These are phyloP conservation scores for Eueremaeus valkanovi DNA, from an alignment of 2,888 invertebrate genomes.

Conservation along the genomic window DNA sequence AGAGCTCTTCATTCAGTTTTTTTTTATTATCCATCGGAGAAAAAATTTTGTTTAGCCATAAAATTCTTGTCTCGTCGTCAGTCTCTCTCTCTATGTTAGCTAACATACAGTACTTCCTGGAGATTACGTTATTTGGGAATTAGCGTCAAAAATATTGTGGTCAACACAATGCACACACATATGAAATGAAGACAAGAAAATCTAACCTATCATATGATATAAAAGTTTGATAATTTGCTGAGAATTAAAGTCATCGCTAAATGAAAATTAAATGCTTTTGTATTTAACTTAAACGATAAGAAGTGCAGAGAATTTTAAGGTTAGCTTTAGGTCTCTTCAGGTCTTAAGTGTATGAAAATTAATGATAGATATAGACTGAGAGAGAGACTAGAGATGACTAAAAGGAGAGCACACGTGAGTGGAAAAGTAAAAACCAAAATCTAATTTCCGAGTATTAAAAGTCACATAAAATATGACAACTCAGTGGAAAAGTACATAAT, in stretches of 20 bases:
- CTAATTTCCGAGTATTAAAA: no score
- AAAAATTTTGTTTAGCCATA: not conserved
- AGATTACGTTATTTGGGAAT: not conserved
- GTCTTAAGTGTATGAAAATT: not conserved
- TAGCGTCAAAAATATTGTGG: not conserved
- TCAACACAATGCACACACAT: not conserved
- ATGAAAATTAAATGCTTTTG: not conserved
- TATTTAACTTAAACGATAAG: not conserved
- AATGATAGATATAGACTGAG: no score
- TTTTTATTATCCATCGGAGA: not conserved
- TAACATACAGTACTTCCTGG: not conserved
- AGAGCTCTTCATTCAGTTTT: not conserved
- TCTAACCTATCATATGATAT: not conserved
- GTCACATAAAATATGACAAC: no score
- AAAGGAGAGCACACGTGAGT: no score
- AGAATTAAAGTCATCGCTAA: not conserved
- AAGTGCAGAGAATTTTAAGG: not conserved
- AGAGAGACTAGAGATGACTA: no score
- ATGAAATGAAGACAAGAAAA: not conserved
- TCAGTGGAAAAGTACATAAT: no score
- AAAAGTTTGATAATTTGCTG: not conserved
- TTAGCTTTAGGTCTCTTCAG: not conserved
- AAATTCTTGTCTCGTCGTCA: not conserved
- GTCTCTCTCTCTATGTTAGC: no score
- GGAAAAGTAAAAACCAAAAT: no score